phyloP scores from a whole-genome alignment of 2,888 invertebrate species.

The Phaonia tiefii region DNA sequence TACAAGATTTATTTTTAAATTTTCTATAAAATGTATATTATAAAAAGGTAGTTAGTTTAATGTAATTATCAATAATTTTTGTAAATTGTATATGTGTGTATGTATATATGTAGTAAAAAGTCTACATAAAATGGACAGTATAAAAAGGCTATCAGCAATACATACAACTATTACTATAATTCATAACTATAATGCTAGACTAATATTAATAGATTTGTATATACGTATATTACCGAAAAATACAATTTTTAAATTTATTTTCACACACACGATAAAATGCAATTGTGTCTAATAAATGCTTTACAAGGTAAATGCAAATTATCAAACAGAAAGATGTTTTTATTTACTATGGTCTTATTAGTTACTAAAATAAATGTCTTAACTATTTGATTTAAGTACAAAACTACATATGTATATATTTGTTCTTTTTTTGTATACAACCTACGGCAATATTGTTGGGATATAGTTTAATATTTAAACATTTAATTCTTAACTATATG shows the following conservation, averaged over 20 bases:
- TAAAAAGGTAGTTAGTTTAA: constrained; percentile 9
- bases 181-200: constrained; percentile 28
- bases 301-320: constrained; percentile 37
- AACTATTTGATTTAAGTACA: constrained; percentile 39
- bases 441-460: constrained; percentile 30
- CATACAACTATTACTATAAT: constrained; percentile 31
- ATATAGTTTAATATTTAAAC: constrained; percentile 4
- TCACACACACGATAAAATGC: constrained; percentile 3
- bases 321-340: not conserved
- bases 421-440: constrained; percentile 47
- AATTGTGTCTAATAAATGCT: constrained; percentile 44
- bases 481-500: not conserved
- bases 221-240: constrained; percentile 1
- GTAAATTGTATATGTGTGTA: too few species aligned
- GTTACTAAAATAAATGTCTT: not conserved
- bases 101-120: constrained; percentile 18
- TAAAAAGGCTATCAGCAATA: constrained; percentile 44
- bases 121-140: constrained; percentile 33
- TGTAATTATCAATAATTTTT: too few species aligned
- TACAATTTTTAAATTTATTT: not conserved
- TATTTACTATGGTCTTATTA: too few species aligned
- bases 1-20: too few species aligned
- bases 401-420: constrained; percentile 34
- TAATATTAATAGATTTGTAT: constrained; percentile 20
- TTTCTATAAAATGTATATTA: constrained; percentile 23